Base-by-base conservation (phyloP, 2,797 vertebrate species). In the Spinus pinus region DNA sequence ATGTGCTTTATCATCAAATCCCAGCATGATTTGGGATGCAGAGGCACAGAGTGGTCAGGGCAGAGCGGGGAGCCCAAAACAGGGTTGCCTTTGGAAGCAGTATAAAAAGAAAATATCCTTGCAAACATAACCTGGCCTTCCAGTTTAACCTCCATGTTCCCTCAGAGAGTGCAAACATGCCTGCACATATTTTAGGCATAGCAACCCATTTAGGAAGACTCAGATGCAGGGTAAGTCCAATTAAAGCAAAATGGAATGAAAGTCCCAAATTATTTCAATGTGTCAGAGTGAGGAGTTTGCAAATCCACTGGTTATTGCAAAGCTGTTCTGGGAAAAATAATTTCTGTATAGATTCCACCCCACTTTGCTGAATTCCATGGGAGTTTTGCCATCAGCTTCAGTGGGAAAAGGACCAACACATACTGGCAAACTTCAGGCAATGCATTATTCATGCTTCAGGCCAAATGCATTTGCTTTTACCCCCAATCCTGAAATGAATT, bases 1-100 rank as follows among this genome's bases (percentile, higher is more conserved):
- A 95, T 96, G 82, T 96, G 92, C 89, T 95, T 95, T 96, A 95
- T 95, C 94, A 95, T 95, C 94, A 94, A 91, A 94, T 93, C 96
- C 95, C 95, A 95, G 91, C 95, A 71, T 84, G 94, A 95, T 88
- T 84, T 88, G 94, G 89, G 85, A 86, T 3, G 39, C 77, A 94
- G 87, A 91, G 80, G 89, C 82, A 93, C 73, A 79, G 87, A 91
- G 89, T 10, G 6, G 91, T 94, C 94, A 91, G 91, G 89, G 70
- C 85, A 53, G 91, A 93, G 91, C 27, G 70, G 70, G 44, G 67
- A 96, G 94, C 77, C 82, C 91, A 69, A 84, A 86, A 84, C 70
- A 88, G 85, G 85, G 80, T 57, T 96, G 95, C 95, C 85, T 97
- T 95, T 97, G 95, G 95, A 97, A 95, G 83, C 80, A 90, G 86